Evolutionary conservation across 2,113 vertebrate genomes (phyloP).

Genomic region (Pipa parva): DNA sequence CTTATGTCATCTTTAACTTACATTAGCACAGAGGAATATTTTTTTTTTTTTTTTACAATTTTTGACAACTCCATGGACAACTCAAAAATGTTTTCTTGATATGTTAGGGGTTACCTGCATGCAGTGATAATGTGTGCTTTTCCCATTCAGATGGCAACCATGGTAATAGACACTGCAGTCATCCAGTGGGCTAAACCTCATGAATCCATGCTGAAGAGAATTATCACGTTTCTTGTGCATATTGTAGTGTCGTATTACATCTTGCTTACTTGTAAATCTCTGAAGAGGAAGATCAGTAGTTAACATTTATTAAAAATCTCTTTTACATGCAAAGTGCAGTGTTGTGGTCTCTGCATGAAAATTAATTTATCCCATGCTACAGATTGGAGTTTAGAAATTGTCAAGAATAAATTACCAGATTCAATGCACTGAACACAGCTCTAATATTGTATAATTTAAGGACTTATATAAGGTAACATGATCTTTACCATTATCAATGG

Average conservation of each 20-base stretch:
- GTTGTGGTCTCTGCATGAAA: no score
- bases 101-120: constrained; percentile 81
- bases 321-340: background rate
- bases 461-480: no score
- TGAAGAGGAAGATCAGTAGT: constrained; percentile 59
- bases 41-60: no score
- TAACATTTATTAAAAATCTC: constrained; percentile 48
- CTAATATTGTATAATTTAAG: no score
- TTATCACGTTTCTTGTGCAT: constrained; percentile 99
- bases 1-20: no score
- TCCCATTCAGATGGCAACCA: constrained; percentile 97
- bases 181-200: constrained; percentile 98
- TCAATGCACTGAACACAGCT: no score
- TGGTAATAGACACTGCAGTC: constrained; percentile 98
- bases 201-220: constrained; percentile 97
- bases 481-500: no score
- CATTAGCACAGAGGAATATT: no score
- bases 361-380: no score
- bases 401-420: no score
- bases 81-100: background rate
- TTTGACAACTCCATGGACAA: no score
- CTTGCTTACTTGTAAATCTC: constrained; percentile 99
- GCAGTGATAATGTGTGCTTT: constrained; percentile 99
- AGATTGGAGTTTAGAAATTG: no score
- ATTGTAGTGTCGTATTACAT: constrained; percentile 98